Evolutionary conservation across 2,888 invertebrate species (phyloP), one percentile per base, ranked within the genome.

Genomic region (Drosophila ustulata): DNA sequence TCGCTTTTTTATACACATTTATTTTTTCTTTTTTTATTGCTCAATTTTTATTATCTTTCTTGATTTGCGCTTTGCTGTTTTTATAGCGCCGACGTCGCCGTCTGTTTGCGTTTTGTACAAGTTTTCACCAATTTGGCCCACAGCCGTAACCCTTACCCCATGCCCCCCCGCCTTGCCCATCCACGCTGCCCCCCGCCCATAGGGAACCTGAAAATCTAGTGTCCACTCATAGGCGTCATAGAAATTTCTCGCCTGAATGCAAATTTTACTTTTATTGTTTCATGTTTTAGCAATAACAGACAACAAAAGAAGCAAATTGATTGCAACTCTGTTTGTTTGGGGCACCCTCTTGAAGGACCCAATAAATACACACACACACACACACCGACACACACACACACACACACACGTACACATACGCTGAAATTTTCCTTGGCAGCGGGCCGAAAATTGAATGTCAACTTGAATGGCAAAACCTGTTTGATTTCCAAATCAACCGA

Each of bases 401-500:
- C 18, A 34, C 13, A 4, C 3, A 34, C 18, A 18, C 18, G 18
- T 18, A 18, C 18, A 18, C 4, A 57, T 58, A 32, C 11, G 11
- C 32, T 34, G 11, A 43, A 50, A 47, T 50, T 41, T 30, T 80
- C 52, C 61, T 67, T 59, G 59, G 50, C 55, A 49, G 58, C 63
- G 41, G 62, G 7, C 49, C 43, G 75, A 68, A 78, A 73, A 75
- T 75, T 66, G 75, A 75, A 78, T 78, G 75, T 74, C 75, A 76
- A 78, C 64, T 66, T 68, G 70, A 66, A 74, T 73, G 75, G 45
- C 55, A 59, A 86, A 68, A 75, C 79, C 85, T 88, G 82, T 86
- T 80, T 87, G 88, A 84, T 81, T 81, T 77, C 56, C 88, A 80
- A 84, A 80, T 81, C 80, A 87, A 67, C 73, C 66, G 61, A 65